Base-by-base conservation (phyloP, 92 coral and sea anemone genomes). In the Porites rus region DNA sequence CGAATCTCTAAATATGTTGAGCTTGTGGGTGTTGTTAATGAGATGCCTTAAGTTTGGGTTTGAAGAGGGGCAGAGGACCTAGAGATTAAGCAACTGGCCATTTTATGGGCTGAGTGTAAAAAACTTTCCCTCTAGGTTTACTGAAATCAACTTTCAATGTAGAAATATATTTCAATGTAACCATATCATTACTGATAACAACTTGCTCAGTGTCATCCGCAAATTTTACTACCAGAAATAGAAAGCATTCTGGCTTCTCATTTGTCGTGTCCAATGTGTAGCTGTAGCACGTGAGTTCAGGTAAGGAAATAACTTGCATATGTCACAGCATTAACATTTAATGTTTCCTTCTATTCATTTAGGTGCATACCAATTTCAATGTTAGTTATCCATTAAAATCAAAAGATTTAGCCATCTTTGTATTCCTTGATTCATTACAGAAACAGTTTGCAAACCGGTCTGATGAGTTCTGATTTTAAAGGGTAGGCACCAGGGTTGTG, bases 1-100 rank as follows among this genome's bases (percentile, higher is more conserved):
- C 82, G 68, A 65, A 53, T 86, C 73, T 77, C 72, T 50, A 81
- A 74, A 60, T 90, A 86, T 82, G 73, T 86, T 76, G 75, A 77
- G 19, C 64, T 86, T 81, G 93, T 90, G 16, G 74, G 65, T 17
- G 78, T 78, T 53, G 62, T 90, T 66, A 22, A 69, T 74, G 86
- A 8, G 25, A 82, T 91, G 91, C 80, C 72, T 56, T 90, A 59
- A 76, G 19, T 24, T 24, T n/a, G n/a, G 2, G 14, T 10, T n/a
- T 25, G 61, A 46, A 46, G 56, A 73, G 18, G 53, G 76, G 76
- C 54, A 56, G 76, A 16, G 58, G 10, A 72, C 16, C n/a, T 17
- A 31, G 71, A 31, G 71, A 24, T n/a, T 8, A 66, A 66, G 28
- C 25, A 72, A 72, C 76, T 17, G 76, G 59, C 24, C 76, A 13